phyloP scores from a whole-genome alignment of 1,140 invertebrate species.

The Xylocopa sonorina region DNA sequence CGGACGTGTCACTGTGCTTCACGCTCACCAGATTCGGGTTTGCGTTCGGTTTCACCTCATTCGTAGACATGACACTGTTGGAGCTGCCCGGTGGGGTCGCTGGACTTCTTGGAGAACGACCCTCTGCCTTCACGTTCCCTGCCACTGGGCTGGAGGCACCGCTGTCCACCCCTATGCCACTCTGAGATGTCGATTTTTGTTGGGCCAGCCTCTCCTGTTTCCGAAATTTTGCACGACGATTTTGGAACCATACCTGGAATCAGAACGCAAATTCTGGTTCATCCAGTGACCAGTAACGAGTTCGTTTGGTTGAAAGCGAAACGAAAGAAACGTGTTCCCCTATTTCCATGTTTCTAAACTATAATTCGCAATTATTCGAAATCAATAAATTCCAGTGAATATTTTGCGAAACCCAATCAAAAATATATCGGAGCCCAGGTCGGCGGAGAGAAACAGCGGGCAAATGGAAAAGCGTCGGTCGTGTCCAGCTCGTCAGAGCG shows the following conservation, averaged over 20 bases:
- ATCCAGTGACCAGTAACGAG: no score
- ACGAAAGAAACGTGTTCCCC: no score
- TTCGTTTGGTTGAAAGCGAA: no score
- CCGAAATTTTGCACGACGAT: constrained; percentile 94
- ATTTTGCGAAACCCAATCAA: neutral
- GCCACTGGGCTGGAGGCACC: constrained; percentile 71
- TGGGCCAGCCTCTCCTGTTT: constrained; percentile 94
- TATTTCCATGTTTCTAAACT: no score
- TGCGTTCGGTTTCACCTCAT: constrained; percentile 76
- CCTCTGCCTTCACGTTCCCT: constrained; percentile 75
- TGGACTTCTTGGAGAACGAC: constrained; percentile 79
- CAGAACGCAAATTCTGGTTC: neutral
- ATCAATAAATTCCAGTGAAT: no score
- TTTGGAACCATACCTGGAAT: constrained; percentile 97
- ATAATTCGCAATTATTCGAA: no score
- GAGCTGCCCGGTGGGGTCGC: constrained; percentile 74
- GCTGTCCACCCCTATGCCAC: constrained; percentile 68
- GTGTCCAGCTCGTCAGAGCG: constrained; percentile 58
- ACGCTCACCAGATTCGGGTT: constrained; percentile 71
- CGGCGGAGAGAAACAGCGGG: neutral
- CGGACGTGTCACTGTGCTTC: constrained; percentile 62
- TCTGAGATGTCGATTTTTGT: constrained; percentile 84
- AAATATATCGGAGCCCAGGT: neutral
- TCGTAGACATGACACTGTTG: constrained; percentile 73
- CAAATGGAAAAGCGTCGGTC: constrained; percentile 6